Evolutionary conservation across 2,888 invertebrate genomes (phyloP).

Genomic region (Willowsia nigromaculata): DNA sequence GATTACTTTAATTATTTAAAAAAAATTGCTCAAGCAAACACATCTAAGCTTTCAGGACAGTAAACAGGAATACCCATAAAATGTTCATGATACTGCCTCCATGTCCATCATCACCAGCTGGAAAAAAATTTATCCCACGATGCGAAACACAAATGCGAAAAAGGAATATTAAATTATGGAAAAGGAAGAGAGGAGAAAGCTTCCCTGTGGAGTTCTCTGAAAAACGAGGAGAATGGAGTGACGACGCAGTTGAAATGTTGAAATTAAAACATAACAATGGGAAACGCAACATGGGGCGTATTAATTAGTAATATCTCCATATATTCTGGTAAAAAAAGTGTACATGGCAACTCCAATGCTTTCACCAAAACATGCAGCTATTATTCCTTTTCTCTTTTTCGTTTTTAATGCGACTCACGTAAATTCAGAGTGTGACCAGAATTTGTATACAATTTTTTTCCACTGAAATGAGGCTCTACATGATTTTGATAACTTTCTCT

Average conservation of each 20-base stretch:
- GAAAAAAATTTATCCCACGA: neutral
- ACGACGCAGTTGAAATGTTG: neutral
- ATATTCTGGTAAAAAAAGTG: neutral
- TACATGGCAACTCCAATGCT: neutral
- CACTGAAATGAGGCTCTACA: neutral
- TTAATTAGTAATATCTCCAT: conserved; percentile 19
- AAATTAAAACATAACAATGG: conserved; percentile 30
- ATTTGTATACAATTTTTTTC: neutral
- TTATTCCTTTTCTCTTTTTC: too few relatives aligned
- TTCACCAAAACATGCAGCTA: neutral
- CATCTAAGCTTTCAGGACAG: neutral
- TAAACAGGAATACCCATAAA: neutral
- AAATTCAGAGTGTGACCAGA: neutral
- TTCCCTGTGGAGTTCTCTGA: neutral
- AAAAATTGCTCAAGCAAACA: too few relatives aligned
- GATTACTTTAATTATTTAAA: conserved; percentile 1
- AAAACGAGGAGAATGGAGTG: neutral
- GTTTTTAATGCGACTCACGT: conserved; percentile 1
- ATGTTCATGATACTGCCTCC: neutral
- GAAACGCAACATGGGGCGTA: neutral
- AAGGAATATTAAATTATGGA: neutral
- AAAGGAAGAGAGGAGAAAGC: neutral
- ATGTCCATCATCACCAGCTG: neutral
- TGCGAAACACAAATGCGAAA: neutral
- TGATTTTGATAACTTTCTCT: neutral